Base-by-base conservation (phyloP, 2,888 invertebrate species). In the Athalia cordata region DNA sequence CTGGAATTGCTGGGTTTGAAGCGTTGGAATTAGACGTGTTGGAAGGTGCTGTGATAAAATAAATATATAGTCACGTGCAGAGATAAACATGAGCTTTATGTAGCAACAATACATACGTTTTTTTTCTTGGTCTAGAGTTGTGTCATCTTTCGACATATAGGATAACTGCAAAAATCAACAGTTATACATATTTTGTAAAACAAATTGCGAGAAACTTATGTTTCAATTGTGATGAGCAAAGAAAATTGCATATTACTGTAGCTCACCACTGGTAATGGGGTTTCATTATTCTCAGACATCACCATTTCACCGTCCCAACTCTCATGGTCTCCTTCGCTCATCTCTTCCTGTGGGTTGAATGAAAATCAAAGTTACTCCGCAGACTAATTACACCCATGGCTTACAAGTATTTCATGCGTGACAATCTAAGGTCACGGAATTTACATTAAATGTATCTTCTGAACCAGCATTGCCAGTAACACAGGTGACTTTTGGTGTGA, bases 401-500 rank as follows among this genome's bases (percentile, higher is more conserved):
- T 11, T 3, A 13, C 29, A 64, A 64, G 9, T 3, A 7, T 49
- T n/a, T n/a, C 7, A 13, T 7, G 5, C 13, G n/a, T 15, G 11
- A 72, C n/a, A 4, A 66, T 9, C 8, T n/a, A 47, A 5, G 45
- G 49, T 45, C 29, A 45, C 52, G 13, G 15, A 66, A 64, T 70
- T 77, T 66, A 77, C 78, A 77, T 80, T 81, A 78, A 84, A 83
- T 78, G 82, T 79, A 15, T 78, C 78, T 11, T 72, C 72, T 13
- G 72, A 7, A 82, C 88, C 83, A 84, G 89, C 89, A 82, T 88
- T 90, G 83, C 90, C 90, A 52, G 91, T 90, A 78, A 92, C 90
- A 83, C 91, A 91, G 80, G 91, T 90, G 82, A 92, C 91, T 87
- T 92, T 92, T 11, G 92, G 92, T 61, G 91, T 90, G 79, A 92